Evolutionary conservation across 1,140 invertebrate species (phyloP).

Genomic region (Bombus pascuorum): DNA sequence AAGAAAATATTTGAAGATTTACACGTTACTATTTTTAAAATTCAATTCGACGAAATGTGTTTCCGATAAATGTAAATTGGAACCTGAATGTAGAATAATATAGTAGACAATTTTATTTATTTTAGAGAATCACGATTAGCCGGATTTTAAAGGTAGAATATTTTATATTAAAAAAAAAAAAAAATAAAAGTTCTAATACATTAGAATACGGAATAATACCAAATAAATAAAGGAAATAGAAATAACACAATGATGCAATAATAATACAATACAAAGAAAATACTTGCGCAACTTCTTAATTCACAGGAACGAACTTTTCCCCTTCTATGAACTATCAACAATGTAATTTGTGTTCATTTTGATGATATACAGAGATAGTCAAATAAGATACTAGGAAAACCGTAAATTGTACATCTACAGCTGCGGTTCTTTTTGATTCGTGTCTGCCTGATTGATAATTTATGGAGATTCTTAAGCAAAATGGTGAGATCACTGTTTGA

Average conservation of each 20-base stretch:
- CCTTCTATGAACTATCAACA: neutral
- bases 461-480: neutral
- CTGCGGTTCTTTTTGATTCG: neutral
- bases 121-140: neutral
- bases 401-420: neutral
- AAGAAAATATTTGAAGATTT: neutral
- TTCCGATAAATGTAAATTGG: too few relatives aligned
- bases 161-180: too few relatives aligned
- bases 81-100: neutral
- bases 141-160: too few relatives aligned
- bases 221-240: neutral
- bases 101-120: neutral
- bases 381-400: neutral
- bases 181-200: too few relatives aligned
- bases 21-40: neutral
- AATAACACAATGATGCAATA: too few relatives aligned
- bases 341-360: neutral
- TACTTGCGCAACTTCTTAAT: neutral
- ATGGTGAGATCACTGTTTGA: constrained; percentile 22
- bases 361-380: constrained; percentile 19
- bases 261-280: neutral
- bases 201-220: too few relatives aligned
- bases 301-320: neutral
- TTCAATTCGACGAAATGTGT: neutral
- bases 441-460: neutral